Percentiles rank a stretch among this genome's conserved stretches.
phyloP scores from a whole-genome alignment of 2,113 vertebrate genomes.

The Leuciscus idus region DNA sequence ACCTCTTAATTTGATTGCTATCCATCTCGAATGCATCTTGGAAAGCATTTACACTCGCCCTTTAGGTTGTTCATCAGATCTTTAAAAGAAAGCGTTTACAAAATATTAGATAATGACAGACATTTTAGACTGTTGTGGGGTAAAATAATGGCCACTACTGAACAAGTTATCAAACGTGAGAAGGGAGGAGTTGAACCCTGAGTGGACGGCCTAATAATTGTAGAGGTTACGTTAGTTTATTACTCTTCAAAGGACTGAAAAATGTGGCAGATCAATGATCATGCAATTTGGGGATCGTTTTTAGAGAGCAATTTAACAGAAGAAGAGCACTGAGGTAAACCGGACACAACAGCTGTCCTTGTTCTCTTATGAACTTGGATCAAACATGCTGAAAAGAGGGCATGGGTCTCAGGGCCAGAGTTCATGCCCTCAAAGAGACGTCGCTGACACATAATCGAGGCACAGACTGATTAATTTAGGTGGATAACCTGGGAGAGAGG shows the following conservation, averaged over 20 bases:
- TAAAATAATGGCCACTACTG: conserved; percentile 57
- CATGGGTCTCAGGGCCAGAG: conserved; percentile 55
- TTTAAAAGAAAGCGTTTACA: conserved; percentile 39
- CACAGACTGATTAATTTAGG: conserved; percentile 19
- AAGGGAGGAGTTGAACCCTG: conserved; percentile 53
- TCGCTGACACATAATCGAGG: conserved; percentile 31
- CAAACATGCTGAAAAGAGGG: conserved; percentile 64
- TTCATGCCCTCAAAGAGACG: conserved; percentile 45
- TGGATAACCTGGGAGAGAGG: background rate
- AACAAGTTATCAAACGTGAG: conserved; percentile 38
- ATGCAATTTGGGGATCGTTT: conserved; percentile 69
- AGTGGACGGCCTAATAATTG: conserved; percentile 69
- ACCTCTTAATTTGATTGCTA: background rate
- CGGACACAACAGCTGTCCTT: conserved; percentile 74
- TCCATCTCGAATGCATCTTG: background rate
- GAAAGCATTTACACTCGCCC: background rate
- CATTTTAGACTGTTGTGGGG: conserved; percentile 18
- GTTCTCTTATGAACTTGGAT: conserved; percentile 60
- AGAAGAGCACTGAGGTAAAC: conserved; percentile 69
- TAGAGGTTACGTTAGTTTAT: conserved; percentile 68
- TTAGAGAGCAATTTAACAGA: conserved; percentile 68
- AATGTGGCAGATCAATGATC: conserved; percentile 64
- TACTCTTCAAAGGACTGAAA: conserved; percentile 74
- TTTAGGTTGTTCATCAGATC: background rate
- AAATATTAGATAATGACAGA: conserved; percentile 38